Evolutionary conservation across 1,140 invertebrate genomes (phyloP).

Genomic region (Orchestia grillus): DNA sequence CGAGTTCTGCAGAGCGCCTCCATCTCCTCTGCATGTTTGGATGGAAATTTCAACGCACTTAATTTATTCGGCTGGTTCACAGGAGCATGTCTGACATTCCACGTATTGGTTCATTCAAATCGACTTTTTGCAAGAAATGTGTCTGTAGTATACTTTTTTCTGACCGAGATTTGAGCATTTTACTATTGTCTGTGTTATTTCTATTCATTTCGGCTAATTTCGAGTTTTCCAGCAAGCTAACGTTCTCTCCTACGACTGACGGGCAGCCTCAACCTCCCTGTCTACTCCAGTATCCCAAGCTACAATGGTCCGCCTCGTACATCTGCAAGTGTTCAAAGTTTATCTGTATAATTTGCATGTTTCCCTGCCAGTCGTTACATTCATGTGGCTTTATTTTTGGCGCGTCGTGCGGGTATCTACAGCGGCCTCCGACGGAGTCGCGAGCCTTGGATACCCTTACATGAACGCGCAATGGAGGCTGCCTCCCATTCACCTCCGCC

Average conservation of each 20-base stretch:
- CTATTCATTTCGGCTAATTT: background rate
- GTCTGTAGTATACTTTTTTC: background rate
- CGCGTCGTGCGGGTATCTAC: background rate
- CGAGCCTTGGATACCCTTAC: background rate
- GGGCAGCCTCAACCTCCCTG: background rate
- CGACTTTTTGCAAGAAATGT: background rate
- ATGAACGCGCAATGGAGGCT: slow-evolving; percentile 43
- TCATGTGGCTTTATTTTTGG: background rate
- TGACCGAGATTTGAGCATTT: background rate
- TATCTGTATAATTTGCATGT: background rate
- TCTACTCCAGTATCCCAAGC: background rate
- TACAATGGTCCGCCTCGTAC: background rate
- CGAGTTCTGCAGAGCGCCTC: no score
- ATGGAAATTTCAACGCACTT: background rate
- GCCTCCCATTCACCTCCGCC: background rate
- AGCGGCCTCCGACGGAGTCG: background rate
- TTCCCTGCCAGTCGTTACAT: slow-evolving; percentile 6
- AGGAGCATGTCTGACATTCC: background rate
- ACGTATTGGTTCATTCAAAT: background rate
- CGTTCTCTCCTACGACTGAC: background rate
- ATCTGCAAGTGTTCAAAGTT: background rate
- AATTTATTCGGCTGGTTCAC: background rate
- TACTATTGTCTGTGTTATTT: background rate
- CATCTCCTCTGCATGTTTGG: background rate
- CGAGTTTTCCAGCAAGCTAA: background rate